A percentile compares a stretch with the other conserved stretches of the same genome.
Evolutionary conservation across 2,797 vertebrate species (phyloP).

Genomic region (Podarcis siculus): DNA sequence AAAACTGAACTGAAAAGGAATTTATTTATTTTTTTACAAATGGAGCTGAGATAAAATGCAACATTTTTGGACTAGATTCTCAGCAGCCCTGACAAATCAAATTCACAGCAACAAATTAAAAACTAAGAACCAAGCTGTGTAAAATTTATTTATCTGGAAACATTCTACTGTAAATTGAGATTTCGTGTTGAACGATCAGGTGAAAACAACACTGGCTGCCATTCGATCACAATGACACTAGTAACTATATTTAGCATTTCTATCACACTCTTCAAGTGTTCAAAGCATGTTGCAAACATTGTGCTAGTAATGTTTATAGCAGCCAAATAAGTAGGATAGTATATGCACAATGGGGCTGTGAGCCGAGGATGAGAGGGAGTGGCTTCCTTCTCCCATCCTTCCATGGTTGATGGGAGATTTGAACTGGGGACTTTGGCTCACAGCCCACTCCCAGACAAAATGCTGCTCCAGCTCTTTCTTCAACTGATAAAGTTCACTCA

Average conservation of each 20-base stretch:
- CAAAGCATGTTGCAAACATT: background rate
- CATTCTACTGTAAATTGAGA: slow-evolving; percentile 2
- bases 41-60: slow-evolving; percentile 12
- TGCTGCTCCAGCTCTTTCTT: background rate
- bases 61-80: slow-evolving; percentile 28
- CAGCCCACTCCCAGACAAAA: background rate
- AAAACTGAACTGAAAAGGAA: background rate
- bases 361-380: background rate
- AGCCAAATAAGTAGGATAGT: background rate
- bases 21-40: slow-evolving; percentile 4
- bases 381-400: background rate
- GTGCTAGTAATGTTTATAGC: background rate
- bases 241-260: background rate
- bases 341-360: background rate
- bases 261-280: background rate
- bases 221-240: background rate
- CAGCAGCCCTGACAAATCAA: background rate
- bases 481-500: background rate
- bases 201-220: slow-evolving; percentile 15
- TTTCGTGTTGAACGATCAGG: background rate
- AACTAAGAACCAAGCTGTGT: background rate
- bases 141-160: slow-evolving; percentile 11
- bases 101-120: background rate
- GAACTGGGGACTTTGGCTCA: background rate
- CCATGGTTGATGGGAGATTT: background rate